Evolutionary conservation across 2,113 vertebrate genomes (phyloP), one percentile per base, ranked within the genome.

Genomic region (Terrapene triunguis): DNA sequence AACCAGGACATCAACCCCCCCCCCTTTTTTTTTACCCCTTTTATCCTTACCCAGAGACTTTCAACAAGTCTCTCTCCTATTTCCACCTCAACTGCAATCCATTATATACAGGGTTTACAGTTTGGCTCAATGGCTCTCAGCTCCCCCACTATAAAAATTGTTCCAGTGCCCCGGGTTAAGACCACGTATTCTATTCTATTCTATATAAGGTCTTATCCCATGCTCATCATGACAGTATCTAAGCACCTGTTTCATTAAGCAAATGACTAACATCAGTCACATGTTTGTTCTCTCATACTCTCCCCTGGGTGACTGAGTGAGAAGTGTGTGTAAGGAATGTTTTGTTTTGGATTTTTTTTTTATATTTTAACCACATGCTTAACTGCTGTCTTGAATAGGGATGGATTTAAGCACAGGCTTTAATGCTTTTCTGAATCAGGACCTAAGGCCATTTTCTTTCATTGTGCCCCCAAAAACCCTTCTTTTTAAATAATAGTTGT

Each of bases 271-370:
- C 7, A 35, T 16, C 14, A 65, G 32, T 65, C 62, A 35, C 32
- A 17, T 16, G 59, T 65, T 54, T 1, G 22, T 62, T 76, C 44
- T 47, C 32, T 25, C 1, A 3, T 11, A n/a, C 72, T 50, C 21
- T 47, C 47, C 42, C 53, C 0, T 1, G 50, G 72, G 19, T 6
- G 32, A 19, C 22, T 1, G 0, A 2, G 55, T 62, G 69, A 27
- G 55, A 54, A 9, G 4, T 35, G 19, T 5, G 35, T 44, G 11
- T 48, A 76, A 35, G 62, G 62, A n/a, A n/a, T 69, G 32, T 69
- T 69, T 69, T 32, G 29, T 62, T 62, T 62, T 62, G 72, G 85
- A 62, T 80, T 42, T 21, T 38, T 48, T 22, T 27, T 35, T 91
- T 87, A n/a, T 59, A 84, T 76, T 48, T 54, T 62, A 22, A 48